phyloP scores from a whole-genome alignment of 2,113 vertebrate species.

The Trichechus manatus region DNA sequence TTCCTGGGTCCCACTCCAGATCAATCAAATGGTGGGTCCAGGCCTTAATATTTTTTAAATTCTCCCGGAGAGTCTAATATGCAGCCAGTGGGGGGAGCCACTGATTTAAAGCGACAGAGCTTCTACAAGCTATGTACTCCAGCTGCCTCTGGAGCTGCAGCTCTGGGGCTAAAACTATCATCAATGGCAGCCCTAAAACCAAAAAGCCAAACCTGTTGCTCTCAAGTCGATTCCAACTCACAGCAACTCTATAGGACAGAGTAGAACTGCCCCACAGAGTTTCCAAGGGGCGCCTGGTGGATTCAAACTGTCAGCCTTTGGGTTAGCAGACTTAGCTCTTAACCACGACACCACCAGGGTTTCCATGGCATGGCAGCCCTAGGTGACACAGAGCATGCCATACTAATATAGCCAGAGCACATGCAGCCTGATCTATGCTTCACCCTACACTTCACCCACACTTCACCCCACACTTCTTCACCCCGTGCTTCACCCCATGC shows the following conservation, averaged over 20 bases:
- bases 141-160: not conserved
- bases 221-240: no score
- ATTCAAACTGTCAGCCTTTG: no score
- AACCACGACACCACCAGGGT: no score
- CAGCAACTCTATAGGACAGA: no score
- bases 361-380: not conserved
- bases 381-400: not conserved
- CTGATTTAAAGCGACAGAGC: not conserved
- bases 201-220: no score
- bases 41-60: not conserved
- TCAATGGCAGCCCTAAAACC: no score
- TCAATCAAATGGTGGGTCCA: not conserved
- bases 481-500: not conserved
- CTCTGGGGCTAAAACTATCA: not conserved
- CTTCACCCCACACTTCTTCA: no score
- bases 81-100: not conserved
- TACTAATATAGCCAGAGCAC: not conserved
- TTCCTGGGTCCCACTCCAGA: not conserved
- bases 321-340: no score
- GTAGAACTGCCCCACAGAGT: no score
- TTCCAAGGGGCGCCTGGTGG: no score
- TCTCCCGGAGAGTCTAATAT: not conserved
- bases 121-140: not conserved
- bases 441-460: not conserved
- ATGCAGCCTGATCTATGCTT: accelerated